Base-by-base conservation (phyloP, 2,113 vertebrate genomes). In the Vulpes vulpes region DNA sequence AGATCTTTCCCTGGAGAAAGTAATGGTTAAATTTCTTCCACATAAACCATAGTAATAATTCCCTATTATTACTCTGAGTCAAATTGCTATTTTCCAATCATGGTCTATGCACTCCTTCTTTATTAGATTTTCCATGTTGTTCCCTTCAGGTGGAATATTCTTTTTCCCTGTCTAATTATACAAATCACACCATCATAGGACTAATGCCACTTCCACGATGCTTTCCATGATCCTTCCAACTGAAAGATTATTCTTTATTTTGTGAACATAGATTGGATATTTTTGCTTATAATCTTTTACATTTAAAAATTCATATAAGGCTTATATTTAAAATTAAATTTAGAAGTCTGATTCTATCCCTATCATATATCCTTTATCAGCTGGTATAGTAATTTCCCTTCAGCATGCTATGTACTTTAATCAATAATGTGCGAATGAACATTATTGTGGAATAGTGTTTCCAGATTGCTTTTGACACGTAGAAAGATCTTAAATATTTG, bases 401-500 rank as follows among this genome's bases (percentile, higher is more conserved):
- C 38, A 87, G 38, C 64, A 90, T 89, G 27, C 25, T 94, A 71
- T 60, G 49, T 74, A 16, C 9, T 74, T 67, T 67, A 82, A 53
- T 69, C 73, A 84, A 84, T 30, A 80, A 79, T 71, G 25, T 73
- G 19, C 60, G 17, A 73, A 51, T 93, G 20, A 62, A 60, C 30
- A 73, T 25, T 82, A 64, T 73, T 35, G 6, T 57, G 22, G 82
- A 86, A 79, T 55, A 57, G 78, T 78, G 8, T 60, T 71, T 84
- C 35, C 90, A 32, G 15, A 71, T 53, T 71, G 53, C 16, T 20
- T 82, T 89, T 79, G 25, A 62, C 19, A 62, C 35, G 71, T 71
- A 71, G 23, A 82, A 95, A 80, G 16, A 69, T 81, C 32, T 94
- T 86, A 67, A 55, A 32, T 71, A 92, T 90, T 95, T 86, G 5